A percentile compares a stretch with the other conserved stretches of the same genome.
Evolutionary conservation across 1,140 invertebrate genomes (phyloP).

Genomic region (Planococcus citri): DNA sequence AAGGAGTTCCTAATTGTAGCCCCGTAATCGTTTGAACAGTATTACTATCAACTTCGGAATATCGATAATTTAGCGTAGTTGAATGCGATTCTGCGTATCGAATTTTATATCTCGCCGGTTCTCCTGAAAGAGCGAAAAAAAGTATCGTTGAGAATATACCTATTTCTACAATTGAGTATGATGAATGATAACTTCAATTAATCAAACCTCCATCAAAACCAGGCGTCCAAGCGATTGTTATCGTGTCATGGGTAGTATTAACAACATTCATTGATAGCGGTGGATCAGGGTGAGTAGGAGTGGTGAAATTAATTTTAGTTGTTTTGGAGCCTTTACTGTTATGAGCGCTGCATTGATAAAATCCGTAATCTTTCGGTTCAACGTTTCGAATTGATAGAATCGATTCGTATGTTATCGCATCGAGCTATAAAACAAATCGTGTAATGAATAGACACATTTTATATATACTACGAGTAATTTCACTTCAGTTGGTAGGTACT

Average conservation of each 20-base stretch:
- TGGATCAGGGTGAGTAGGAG: constrained; percentile 75
- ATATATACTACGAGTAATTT: too few species aligned
- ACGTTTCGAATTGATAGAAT: constrained; percentile 69
- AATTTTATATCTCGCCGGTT: constrained; percentile 64
- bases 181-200: constrained; percentile 33
- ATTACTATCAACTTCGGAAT: constrained; percentile 29
- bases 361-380: constrained; percentile 70
- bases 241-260: constrained; percentile 80
- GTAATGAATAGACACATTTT: too few species aligned
- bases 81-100: constrained; percentile 45
- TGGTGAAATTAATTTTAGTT: constrained; percentile 62
- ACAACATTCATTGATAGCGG: constrained; percentile 59
- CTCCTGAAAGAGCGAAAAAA: constrained; percentile 25
- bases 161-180: background rate
- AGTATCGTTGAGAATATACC: background rate
- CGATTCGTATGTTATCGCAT: constrained; percentile 60
- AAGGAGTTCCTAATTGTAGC: constrained; percentile 70
- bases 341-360: constrained; percentile 73
- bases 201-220: constrained; percentile 95
- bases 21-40: constrained; percentile 55
- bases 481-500: too few species aligned
- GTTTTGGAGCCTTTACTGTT: constrained; percentile 73
- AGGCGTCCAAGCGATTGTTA: constrained; percentile 75
- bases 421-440: constrained; percentile 36
- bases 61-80: constrained; percentile 24